A percentile compares a stretch with the other conserved stretches of the same genome.
phyloP scores from a whole-genome alignment of 2,888 invertebrate species.

The Philhelius pedissequus region DNA sequence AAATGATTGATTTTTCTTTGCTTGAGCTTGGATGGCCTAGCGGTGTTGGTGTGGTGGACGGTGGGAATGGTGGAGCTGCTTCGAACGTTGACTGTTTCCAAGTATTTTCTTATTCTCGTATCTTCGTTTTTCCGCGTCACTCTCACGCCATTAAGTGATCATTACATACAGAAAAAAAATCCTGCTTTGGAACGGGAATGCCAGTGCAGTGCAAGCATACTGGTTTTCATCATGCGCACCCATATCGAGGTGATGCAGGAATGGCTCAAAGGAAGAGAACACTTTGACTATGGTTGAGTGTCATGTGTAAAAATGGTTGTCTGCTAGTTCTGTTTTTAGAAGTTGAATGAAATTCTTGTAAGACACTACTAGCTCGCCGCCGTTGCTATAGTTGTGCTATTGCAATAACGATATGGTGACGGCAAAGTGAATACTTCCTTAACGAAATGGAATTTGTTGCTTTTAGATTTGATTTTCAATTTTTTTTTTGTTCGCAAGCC shows the following conservation, averaged over 20 bases:
- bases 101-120: conserved; percentile 26
- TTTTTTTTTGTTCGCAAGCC: not conserved
- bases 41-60: not conserved
- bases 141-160: conserved; percentile 51
- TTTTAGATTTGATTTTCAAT: conserved; percentile 29
- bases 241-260: not conserved
- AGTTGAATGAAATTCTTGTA: conserved; percentile 56
- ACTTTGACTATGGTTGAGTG: conserved; percentile 36
- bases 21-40: conserved; percentile 46
- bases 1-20: conserved; percentile 65
- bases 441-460: conserved; percentile 44
- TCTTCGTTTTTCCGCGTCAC: conserved; percentile 33
- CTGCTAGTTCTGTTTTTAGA: conserved; percentile 60
- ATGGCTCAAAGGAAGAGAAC: conserved; percentile 15
- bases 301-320: conserved; percentile 47
- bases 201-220: too few relatives aligned
- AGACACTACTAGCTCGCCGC: not conserved
- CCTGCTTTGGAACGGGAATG: conserved; percentile 56
- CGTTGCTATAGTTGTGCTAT: not conserved
- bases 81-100: conserved; percentile 22
- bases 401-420: conserved; percentile 7
- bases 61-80: not conserved
- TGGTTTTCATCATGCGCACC: conserved; percentile 42
- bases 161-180: conserved; percentile 31
- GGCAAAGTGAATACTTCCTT: conserved; percentile 50